Evolutionary conservation across 2,888 invertebrate genomes (phyloP).

Genomic region (Drosophila longiperda): DNA sequence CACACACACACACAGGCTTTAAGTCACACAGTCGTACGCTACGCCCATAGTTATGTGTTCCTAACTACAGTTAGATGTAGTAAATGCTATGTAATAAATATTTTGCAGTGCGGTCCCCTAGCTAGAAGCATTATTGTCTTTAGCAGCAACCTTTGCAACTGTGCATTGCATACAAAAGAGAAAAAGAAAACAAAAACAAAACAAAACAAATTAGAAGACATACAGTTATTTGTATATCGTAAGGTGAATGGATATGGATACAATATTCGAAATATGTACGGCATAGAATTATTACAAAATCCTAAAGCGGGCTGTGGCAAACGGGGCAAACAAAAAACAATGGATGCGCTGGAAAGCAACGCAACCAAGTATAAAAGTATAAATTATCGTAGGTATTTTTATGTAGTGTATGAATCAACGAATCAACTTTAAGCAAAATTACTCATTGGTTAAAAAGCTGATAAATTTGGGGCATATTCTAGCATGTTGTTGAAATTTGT

Average conservation of each 20-base stretch:
- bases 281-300: slow-evolving; percentile 20
- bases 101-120: slow-evolving; percentile 24
- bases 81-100: slow-evolving; percentile 7
- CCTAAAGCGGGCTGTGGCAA: slow-evolving; percentile 47
- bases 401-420: slow-evolving; percentile 7
- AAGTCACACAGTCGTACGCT: slow-evolving; percentile 14
- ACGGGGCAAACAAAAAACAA: slow-evolving; percentile 3
- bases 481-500: slow-evolving; percentile 32
- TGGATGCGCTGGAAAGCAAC: not conserved
- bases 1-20: slow-evolving; percentile 15
- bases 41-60: slow-evolving; percentile 62
- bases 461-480: slow-evolving; percentile 37
- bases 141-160: not conserved
- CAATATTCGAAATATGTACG: slow-evolving; percentile 15
- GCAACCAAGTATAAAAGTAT: slow-evolving; percentile 13
- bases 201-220: not conserved
- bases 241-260: slow-evolving; percentile 10
- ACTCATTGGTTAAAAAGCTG: slow-evolving; percentile 9
- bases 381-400: slow-evolving; percentile 20
- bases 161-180: slow-evolving; percentile 13
- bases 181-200: not conserved
- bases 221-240: slow-evolving; percentile 5
- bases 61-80: slow-evolving; percentile 42
- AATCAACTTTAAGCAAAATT: slow-evolving; percentile 17
- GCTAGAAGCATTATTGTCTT: slow-evolving; percentile 13